Conservation (phyloP, 2,113 vertebrate species). For the Tringa solitaria region DNA sequence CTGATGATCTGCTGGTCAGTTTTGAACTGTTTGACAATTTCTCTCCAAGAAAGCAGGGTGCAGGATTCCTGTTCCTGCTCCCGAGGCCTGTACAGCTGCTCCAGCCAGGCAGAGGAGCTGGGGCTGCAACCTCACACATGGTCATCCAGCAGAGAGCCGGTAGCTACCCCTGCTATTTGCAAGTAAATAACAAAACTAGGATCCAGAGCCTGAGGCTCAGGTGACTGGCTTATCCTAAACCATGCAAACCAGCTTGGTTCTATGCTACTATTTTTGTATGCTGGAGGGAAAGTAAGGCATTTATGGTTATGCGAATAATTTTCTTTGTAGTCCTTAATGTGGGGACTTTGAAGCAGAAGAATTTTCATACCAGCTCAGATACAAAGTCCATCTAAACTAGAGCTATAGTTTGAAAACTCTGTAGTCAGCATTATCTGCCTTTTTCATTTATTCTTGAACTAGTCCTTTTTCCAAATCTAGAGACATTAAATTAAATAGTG, state of each 20-base stretch:
- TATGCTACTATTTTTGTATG: neutral
- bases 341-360: neutral
- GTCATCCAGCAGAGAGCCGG: neutral
- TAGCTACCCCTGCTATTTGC: neutral
- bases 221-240: neutral
- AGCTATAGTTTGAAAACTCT: neutral
- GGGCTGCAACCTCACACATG: accelerated
- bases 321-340: neutral
- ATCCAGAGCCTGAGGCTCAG: neutral
- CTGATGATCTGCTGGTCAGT: neutral
- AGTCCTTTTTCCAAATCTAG: neutral
- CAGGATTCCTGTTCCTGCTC: neutral
- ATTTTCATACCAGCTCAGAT: neutral
- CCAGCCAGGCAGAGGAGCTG: neutral
- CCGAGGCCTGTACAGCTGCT: neutral
- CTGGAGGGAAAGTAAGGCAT: neutral
- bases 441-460: neutral
- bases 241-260: neutral
- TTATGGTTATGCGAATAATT: neutral
- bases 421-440: neutral
- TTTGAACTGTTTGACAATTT: neutral
- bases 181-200: neutral
- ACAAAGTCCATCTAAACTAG: neutral
- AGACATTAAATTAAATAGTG: neutral
- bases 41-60: neutral